Base-by-base conservation (phyloP, 2,888 invertebrate species). In the Pristionchus maxplancki region DNA sequence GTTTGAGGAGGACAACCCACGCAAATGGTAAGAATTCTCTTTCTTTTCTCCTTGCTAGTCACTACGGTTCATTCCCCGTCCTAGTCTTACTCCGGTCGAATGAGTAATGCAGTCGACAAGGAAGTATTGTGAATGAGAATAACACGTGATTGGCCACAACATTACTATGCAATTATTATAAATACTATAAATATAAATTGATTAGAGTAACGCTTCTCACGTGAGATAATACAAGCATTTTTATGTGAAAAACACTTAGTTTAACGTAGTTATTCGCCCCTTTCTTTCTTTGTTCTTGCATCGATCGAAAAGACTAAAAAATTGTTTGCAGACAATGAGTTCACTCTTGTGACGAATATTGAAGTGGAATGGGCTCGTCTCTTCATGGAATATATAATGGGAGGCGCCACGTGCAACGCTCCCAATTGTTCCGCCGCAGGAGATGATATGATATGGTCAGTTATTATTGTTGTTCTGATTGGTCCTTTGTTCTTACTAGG, bases 391-490 rank as follows among this genome's bases (percentile, higher is more conserved):
- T 93, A 88, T 37, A 88, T 88, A 37, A 81, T 88, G 34, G 88
- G 88, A 48, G 48, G 58, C 6, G 88, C 88, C 28, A 50, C 83
- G 74, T 93, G 93, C 88, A 89, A 87, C 15, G 67, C 82, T 13
- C 82, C 89, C 31, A 89, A 92, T 8, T 93, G 93, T 90, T 90
- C 88, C 83, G 93, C 94, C 13, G 93, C 93, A 48, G 89, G 90
- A 20, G 95, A 95, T 88, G 95, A 95, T 89, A 94, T 95, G 95
- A 92, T 95, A 82, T 95, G 95, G 95, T 95, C 94, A 89, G 94
- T 94, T 31, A n/a, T 9, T 34, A 31, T 82, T 24, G 24, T 48
- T 34, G 31, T n/a, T 50, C 15, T 48, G 31, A 71, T 37, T 9
- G 24, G 24, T 24, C 34, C 37, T 81, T 81, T 81, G 48, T 44